Evolutionary conservation across 2,797 vertebrate genomes (phyloP).

Genomic region (Syngnathus acus): DNA sequence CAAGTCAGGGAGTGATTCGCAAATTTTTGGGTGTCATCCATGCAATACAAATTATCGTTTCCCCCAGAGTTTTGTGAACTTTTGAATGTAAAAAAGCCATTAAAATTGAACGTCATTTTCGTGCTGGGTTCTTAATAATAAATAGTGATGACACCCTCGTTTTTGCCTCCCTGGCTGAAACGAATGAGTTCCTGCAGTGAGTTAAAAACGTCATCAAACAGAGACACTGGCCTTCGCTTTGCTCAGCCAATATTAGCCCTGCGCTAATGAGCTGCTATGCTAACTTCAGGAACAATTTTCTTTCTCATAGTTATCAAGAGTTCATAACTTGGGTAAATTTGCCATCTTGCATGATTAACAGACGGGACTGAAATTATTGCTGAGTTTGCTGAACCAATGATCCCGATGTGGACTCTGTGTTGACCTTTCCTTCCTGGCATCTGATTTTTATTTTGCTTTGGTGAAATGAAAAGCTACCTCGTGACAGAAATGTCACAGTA

Average conservation of each 20-base stretch:
- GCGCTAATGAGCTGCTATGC: constrained; percentile 61
- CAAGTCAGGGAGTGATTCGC: too few relatives aligned
- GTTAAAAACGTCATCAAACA: constrained; percentile 64
- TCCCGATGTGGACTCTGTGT: background rate
- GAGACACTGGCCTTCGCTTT: constrained; percentile 51
- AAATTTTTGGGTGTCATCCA: background rate
- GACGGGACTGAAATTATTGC: constrained; percentile 57
- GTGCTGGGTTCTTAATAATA: background rate
- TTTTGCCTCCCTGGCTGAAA: constrained; percentile 39
- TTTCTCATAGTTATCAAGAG: constrained; percentile 47
- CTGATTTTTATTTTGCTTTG: background rate
- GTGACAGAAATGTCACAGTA: too few relatives aligned
- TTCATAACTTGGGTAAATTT: constrained; percentile 58
- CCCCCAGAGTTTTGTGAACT: constrained; percentile 9
- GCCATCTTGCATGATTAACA: constrained; percentile 43
- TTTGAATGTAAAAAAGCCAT: background rate
- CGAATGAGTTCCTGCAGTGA: constrained; percentile 50
- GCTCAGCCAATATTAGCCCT: constrained; percentile 63
- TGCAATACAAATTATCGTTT: background rate
- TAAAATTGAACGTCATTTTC: background rate
- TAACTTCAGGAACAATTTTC: constrained; percentile 57
- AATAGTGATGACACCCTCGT: constrained; percentile 26
- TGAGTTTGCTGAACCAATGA: constrained; percentile 38
- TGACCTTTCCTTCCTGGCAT: background rate
- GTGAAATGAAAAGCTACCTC: too few relatives aligned